Evolutionary conservation across 2,888 invertebrate species (phyloP).

Genomic region (Cremastinae sp.): DNA sequence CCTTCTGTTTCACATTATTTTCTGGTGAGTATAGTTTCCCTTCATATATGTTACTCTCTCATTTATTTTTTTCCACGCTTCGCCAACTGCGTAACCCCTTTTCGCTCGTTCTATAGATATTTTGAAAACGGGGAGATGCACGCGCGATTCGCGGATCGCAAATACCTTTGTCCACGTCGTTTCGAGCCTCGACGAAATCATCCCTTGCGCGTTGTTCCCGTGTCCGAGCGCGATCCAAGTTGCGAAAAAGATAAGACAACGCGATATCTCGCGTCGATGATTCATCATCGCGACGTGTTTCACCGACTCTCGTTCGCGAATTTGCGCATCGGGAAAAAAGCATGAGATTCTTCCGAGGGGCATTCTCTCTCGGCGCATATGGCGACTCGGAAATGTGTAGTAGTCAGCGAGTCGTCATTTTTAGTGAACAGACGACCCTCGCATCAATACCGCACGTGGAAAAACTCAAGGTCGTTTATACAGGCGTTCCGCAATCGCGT

Average conservation of each 20-base stretch:
- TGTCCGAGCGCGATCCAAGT: too few relatives aligned
- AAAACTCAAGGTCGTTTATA: conserved; percentile 19
- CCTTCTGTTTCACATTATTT: conserved; percentile 74
- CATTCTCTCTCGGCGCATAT: too few relatives aligned
- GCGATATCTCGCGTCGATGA: too few relatives aligned
- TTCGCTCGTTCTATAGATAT: conserved; percentile 26
- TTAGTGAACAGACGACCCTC: background rate
- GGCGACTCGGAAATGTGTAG: too few relatives aligned
- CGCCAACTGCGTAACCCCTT: conserved; percentile 53
- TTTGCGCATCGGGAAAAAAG: too few relatives aligned
- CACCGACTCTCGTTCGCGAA: too few relatives aligned
- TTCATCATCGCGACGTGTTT: too few relatives aligned
- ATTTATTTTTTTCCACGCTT: conserved; percentile 22
- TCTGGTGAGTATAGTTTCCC: conserved; percentile 72
- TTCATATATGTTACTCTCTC: background rate
- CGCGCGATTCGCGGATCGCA: background rate
- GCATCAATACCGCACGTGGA: conserved; percentile 7
- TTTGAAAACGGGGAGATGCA: background rate
- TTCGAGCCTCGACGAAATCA: too few relatives aligned
- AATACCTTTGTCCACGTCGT: conserved; percentile 2
- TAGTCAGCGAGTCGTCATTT: too few relatives aligned
- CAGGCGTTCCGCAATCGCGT: background rate
- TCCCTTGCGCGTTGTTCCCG: too few relatives aligned
- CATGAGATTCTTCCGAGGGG: too few relatives aligned
- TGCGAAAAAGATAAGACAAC: too few relatives aligned